These are phyloP conservation scores for Crocallis elinguaria DNA, from an alignment of 2,888 invertebrate genomes.

Conservation along the genomic window DNA sequence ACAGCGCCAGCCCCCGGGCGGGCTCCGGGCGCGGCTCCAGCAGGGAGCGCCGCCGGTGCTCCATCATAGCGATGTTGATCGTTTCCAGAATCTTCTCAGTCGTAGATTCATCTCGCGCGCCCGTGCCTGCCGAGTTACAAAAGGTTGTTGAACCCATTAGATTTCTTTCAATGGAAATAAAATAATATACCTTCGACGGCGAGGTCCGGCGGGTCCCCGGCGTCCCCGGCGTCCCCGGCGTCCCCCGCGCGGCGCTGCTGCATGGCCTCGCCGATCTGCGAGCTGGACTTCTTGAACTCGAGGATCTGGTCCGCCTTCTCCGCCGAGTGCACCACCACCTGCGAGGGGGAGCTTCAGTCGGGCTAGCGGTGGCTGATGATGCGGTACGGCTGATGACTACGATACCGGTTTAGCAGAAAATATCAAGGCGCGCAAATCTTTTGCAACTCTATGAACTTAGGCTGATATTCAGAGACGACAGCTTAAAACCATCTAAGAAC, in stretches of 20 bases:
- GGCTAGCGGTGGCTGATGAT: neutral
- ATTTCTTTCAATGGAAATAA: neutral
- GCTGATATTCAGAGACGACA: too few species aligned
- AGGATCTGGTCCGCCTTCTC: constrained; percentile 72
- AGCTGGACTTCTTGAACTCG: constrained; percentile 71
- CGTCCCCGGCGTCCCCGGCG: neutral
- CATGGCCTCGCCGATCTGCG: constrained; percentile 69
- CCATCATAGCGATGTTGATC: constrained; percentile 62
- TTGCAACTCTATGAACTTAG: too few species aligned
- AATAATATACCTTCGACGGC: neutral
- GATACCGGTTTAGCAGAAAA: too few species aligned
- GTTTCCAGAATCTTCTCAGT: constrained; percentile 57
- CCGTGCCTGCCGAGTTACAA: constrained; percentile 18
- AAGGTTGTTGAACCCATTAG: neutral
- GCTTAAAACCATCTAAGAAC: too few species aligned
- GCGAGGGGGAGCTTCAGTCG: constrained; percentile 7
- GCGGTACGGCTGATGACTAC: too few species aligned
- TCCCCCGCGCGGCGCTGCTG: constrained; percentile 45
- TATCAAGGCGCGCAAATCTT: too few species aligned
- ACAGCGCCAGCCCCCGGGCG: neutral
- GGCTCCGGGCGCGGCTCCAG: constrained; percentile 19
- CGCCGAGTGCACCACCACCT: constrained; percentile 47
- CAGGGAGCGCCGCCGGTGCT: constrained; percentile 50
- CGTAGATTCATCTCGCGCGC: constrained; percentile 33
- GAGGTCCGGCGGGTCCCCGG: neutral